Evolutionary conservation across 2,888 invertebrate species (phyloP).

Genomic region (Halictus quadricinctus): DNA sequence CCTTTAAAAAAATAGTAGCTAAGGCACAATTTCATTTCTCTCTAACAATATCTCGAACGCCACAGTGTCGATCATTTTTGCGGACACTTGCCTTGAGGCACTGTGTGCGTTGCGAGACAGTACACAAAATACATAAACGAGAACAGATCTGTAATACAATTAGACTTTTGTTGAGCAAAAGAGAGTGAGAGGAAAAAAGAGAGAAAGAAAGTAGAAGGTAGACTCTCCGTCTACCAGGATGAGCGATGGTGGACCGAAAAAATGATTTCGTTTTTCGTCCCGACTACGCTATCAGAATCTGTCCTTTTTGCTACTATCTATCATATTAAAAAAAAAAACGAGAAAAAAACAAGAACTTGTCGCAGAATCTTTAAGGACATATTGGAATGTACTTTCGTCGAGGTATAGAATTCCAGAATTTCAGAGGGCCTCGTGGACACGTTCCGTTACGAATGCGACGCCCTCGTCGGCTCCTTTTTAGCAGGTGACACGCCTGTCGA

Average conservation of each 20-base stretch:
- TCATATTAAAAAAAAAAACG: neutral
- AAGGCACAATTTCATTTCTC: slow-evolving; percentile 12
- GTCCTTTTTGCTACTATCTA: slow-evolving; percentile 28
- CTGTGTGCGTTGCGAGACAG: neutral
- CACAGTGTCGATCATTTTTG: neutral
- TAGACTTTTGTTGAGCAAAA: slow-evolving; percentile 5
- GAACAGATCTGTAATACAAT: neutral
- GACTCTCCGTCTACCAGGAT: neutral
- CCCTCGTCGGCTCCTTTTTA: slow-evolving; percentile 77
- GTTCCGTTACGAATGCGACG: slow-evolving; percentile 77
- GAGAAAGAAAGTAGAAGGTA: neutral
- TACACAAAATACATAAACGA: neutral
- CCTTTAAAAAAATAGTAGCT: neutral
- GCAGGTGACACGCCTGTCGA: slow-evolving; percentile 64
- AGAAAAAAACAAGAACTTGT: slow-evolving; percentile 9
- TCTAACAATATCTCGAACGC: neutral
- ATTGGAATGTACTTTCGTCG: slow-evolving; percentile 62
- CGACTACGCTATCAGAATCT: slow-evolving; percentile 9
- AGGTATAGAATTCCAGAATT: slow-evolving; percentile 52
- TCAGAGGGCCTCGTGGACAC: slow-evolving; percentile 9
- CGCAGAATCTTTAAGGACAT: slow-evolving; percentile 34
- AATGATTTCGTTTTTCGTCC: neutral
- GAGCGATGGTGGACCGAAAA: neutral
- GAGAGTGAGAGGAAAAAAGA: neutral
- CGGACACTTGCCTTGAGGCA: neutral